Evolutionary conservation across 2,113 vertebrate species (phyloP).

Genomic region (Pteropus alecto): DNA sequence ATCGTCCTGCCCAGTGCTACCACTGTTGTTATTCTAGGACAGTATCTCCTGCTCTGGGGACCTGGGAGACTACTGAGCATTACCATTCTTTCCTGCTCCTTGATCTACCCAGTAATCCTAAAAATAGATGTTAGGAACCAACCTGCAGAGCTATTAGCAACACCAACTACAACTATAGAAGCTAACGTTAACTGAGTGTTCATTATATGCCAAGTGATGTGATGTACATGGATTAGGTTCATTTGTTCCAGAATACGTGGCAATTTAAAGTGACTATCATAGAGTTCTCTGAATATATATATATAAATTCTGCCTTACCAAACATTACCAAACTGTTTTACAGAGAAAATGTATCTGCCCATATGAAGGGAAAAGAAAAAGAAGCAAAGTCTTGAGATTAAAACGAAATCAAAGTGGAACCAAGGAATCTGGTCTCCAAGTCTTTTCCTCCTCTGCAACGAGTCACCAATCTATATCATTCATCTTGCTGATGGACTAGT

Average conservation of each 20-base stretch:
- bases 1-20: neutral
- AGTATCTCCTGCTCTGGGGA: neutral
- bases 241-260: neutral
- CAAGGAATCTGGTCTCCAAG: neutral
- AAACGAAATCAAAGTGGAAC: slow-evolving; percentile 29
- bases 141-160: neutral
- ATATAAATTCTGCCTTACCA: neutral
- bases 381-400: neutral
- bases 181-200: neutral
- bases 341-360: neutral
- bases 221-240: neutral
- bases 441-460: neutral
- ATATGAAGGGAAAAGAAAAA: neutral
- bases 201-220: neutral
- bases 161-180: neutral
- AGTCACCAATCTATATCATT: neutral
- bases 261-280: neutral
- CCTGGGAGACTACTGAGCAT: neutral
- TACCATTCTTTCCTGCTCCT: neutral
- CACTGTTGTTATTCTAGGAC: neutral
- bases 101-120: neutral
- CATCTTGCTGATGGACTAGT: neutral
- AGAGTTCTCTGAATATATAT: neutral
- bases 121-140: neutral
- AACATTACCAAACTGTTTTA: neutral